These are phyloP conservation scores for Coracopsis vasa DNA, from an alignment of 2,113 vertebrate genomes.

Conservation along the genomic window DNA sequence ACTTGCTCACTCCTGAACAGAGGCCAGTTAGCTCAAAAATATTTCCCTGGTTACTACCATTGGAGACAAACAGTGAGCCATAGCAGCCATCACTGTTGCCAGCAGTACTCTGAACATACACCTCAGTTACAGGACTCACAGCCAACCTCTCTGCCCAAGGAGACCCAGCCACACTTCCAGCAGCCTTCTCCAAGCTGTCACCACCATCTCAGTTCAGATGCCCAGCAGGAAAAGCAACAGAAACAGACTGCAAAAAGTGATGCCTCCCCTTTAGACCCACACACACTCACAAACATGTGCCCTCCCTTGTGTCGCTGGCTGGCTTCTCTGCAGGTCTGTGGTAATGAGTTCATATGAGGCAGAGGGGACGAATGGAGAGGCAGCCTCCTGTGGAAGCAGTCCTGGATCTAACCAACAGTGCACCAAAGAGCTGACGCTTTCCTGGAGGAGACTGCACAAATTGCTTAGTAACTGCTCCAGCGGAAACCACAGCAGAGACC, in stretches of 20 bases:
- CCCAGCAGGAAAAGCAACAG: background rate
- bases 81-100: background rate
- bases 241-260: background rate
- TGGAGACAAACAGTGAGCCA: background rate
- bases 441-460: background rate
- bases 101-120: background rate
- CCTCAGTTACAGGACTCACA: background rate
- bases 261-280: background rate
- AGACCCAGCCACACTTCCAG: background rate
- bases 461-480: background rate
- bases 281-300: background rate
- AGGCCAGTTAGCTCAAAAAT: background rate
- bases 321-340: background rate
- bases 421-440: background rate
- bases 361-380: background rate
- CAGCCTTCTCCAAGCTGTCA: background rate
- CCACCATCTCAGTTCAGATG: background rate
- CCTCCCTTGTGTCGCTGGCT: background rate
- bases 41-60: background rate
- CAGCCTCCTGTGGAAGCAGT: background rate
- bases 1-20: background rate
- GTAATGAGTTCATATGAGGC: background rate
- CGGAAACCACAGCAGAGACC: background rate
- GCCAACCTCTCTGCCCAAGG: background rate
- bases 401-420: background rate